Conservation (phyloP, 2,113 vertebrate species). For the Rhodinocichla rosea region DNA sequence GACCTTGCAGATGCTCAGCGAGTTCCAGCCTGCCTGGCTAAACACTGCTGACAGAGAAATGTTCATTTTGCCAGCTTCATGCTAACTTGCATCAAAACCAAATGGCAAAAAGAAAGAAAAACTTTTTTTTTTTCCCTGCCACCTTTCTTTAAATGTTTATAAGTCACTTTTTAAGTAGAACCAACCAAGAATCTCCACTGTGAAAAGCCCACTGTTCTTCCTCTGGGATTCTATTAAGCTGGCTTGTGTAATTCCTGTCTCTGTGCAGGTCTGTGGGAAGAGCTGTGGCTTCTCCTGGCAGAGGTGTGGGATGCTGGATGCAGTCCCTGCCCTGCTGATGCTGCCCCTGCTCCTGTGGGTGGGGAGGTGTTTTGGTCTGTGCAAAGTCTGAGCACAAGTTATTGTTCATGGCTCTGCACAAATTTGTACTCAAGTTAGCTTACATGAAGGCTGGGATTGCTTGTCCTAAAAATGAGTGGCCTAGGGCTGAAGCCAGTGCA, state of each 20-base stretch:
- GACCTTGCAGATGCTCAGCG: background rate
- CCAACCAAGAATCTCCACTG: background rate
- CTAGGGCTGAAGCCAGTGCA: no score
- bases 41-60: background rate
- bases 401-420: background rate
- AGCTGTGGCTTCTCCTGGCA: background rate
- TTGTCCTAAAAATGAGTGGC: background rate
- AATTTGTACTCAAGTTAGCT: background rate
- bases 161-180: background rate
- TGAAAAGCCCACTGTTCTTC: background rate
- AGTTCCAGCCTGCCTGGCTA: background rate
- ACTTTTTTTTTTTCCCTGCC: no score
- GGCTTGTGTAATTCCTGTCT: background rate
- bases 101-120: background rate
- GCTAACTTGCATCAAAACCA: background rate
- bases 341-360: background rate
- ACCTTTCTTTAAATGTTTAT: background rate
- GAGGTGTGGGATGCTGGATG: background rate
- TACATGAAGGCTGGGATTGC: background rate
- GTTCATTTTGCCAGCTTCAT: background rate
- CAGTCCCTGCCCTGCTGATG: background rate
- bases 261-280: background rate
- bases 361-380: background rate
- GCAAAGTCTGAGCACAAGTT: background rate
- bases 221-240: background rate